Evolutionary conservation across 2,888 invertebrate genomes (phyloP).

Genomic region (Philereme transversata): DNA sequence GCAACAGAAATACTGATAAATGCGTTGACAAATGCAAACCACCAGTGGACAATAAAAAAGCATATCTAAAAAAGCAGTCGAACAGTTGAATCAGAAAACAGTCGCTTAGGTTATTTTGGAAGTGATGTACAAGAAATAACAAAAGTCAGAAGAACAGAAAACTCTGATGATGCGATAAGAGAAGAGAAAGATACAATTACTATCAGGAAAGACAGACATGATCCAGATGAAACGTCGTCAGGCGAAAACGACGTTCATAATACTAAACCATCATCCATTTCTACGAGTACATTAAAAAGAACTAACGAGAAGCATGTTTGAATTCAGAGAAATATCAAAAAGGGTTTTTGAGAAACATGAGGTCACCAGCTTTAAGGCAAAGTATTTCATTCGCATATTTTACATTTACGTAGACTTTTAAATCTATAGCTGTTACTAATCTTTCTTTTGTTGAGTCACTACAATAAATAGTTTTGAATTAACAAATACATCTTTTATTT

Average conservation of each 20-base stretch:
- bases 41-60: no score
- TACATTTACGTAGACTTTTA: not conserved
- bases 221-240: constrained; percentile 40
- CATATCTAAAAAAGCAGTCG: not conserved
- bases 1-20: constrained; percentile 9
- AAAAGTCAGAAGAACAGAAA: constrained; percentile 46
- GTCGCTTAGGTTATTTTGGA: constrained; percentile 47
- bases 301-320: not conserved
- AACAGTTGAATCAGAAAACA: constrained; percentile 22
- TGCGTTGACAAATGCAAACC: no score
- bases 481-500: no score
- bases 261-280: not conserved
- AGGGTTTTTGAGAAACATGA: constrained; percentile 2
- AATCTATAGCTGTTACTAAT: not conserved
- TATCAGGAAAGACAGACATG: constrained; percentile 42
- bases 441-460: not conserved
- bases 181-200: constrained; percentile 49
- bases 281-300: constrained; percentile 3
- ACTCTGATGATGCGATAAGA: constrained; percentile 50
- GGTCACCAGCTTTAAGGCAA: constrained; percentile 4
- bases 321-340: constrained; percentile 6
- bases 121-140: constrained; percentile 46
- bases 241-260: constrained; percentile 29
- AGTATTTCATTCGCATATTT: constrained; percentile 8
- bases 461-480: not conserved